Conservation (phyloP, 1,140 invertebrate species). For the Nasonia giraulti region DNA sequence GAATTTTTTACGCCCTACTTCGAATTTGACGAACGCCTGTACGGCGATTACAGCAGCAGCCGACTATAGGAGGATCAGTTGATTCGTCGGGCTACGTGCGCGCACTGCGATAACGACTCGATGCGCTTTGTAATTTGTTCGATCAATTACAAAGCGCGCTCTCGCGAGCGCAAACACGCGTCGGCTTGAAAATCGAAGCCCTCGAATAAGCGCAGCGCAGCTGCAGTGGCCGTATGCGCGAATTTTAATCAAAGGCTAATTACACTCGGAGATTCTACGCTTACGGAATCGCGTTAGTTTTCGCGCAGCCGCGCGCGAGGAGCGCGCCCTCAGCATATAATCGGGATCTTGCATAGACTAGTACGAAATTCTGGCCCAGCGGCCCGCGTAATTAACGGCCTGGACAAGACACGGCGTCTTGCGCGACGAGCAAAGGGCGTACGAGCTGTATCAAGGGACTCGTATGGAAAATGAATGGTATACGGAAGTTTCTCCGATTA, state of each 20-base stretch:
- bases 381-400: neutral
- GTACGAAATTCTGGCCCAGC: neutral
- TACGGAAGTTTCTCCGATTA: no score
- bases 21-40: neutral
- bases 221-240: neutral
- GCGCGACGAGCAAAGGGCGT: neutral
- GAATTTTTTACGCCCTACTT: neutral
- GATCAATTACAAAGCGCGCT: neutral
- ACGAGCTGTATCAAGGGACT: neutral
- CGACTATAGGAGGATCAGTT: no score
- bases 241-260: conserved; percentile 1
- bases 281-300: neutral
- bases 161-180: no score
- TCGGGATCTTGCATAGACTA: neutral
- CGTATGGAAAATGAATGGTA: no score
- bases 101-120: neutral
- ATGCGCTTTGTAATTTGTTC: neutral
- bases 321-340: neutral
- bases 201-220: neutral
- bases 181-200: neutral
- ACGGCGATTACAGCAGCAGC: no score
- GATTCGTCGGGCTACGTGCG: no score
- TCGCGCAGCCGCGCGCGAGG: neutral
- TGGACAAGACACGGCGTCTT: neutral
- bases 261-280: neutral